These are phyloP conservation scores for Martes martes DNA, from an alignment of 2,113 vertebrate genomes.

Conservation along the genomic window DNA sequence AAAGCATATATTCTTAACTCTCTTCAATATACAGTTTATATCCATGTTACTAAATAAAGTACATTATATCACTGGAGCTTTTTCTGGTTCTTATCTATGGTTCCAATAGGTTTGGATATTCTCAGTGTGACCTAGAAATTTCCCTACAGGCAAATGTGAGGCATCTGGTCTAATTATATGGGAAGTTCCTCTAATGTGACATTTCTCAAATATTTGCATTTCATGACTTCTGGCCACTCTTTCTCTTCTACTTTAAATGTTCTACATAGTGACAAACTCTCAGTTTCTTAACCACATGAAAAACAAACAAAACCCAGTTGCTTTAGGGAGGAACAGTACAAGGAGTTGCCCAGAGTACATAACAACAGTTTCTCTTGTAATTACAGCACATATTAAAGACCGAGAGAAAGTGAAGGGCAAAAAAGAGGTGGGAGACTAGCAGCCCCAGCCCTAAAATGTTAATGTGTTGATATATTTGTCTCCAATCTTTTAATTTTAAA, in stretches of 20 bases:
- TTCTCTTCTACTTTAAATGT: neutral
- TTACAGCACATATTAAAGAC: neutral
- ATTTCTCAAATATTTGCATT: neutral
- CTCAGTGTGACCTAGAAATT: constrained; percentile 21
- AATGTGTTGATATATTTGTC: neutral
- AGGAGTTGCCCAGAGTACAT: neutral
- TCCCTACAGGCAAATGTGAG: constrained; percentile 21
- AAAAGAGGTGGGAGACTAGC: neutral
- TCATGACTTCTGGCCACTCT: neutral
- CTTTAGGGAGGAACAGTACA: neutral
- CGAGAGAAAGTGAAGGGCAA: neutral
- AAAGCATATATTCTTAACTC: neutral
- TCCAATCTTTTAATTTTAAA: neutral
- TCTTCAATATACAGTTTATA: neutral
- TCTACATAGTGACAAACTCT: neutral
- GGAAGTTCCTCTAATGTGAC: neutral
- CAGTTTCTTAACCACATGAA: neutral
- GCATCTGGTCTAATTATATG: neutral
- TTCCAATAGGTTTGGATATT: constrained; percentile 7
- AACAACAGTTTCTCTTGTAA: neutral
- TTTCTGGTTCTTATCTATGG: constrained; percentile 8
- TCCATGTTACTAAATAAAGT: neutral
- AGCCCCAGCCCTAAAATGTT: neutral
- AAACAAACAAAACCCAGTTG: neutral
- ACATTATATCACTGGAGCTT: neutral